phyloP scores from a whole-genome alignment of 1,140 invertebrate genomes.

The Pinna nobilis region DNA sequence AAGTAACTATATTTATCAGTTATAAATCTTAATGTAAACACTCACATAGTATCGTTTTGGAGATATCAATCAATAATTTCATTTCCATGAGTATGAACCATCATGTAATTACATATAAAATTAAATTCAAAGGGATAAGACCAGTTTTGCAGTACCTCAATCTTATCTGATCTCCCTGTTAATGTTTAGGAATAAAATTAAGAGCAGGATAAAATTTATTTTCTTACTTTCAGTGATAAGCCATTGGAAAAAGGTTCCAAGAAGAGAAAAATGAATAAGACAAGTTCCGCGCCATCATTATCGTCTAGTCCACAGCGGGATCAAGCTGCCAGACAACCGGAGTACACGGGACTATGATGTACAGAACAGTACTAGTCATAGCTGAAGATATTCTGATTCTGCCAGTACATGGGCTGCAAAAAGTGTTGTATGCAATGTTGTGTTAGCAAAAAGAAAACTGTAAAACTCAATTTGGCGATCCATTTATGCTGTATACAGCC shows the following conservation, averaged over 20 bases:
- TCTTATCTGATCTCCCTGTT: neutral
- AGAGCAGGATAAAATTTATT: no score
- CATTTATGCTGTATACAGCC: neutral
- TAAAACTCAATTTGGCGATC: neutral
- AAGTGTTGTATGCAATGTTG: neutral
- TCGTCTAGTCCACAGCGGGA: slow-evolving; percentile 36
- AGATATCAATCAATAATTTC: no score
- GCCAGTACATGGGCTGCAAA: neutral
- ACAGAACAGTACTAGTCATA: neutral
- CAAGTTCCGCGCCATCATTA: slow-evolving; percentile 27
- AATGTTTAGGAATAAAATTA: no score
- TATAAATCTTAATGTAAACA: neutral
- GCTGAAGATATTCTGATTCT: neutral
- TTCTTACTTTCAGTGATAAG: slow-evolving; percentile 47
- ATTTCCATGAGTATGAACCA: neutral
- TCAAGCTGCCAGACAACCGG: slow-evolving; percentile 9
- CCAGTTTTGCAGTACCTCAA: neutral
- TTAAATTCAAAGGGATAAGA: neutral
- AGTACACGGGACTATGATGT: slow-evolving; percentile 39
- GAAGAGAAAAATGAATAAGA: slow-evolving; percentile 36
- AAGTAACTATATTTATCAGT: neutral
- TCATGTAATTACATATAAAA: neutral
- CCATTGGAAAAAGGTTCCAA: slow-evolving; percentile 39
- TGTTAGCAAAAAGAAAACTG: neutral
- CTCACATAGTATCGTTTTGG: neutral